Base-by-base conservation (phyloP, 2,113 vertebrate genomes). In the Beaufortia kweichowensis region DNA sequence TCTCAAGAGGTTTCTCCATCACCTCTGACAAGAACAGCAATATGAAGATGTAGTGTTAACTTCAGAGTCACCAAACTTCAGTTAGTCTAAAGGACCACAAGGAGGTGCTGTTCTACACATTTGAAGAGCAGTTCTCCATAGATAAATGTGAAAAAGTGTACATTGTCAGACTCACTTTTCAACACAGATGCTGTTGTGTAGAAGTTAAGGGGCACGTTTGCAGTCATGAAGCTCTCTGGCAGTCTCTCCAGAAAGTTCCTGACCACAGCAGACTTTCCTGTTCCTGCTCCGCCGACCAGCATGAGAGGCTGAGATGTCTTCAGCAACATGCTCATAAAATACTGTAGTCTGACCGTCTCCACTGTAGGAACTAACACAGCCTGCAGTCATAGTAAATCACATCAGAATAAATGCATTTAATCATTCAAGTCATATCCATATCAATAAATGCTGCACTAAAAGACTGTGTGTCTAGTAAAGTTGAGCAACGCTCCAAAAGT, bases 1-100 rank as follows among this genome's bases (percentile, higher is more conserved):
- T 95, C 87, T 94, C 91, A 71, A 93, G 85, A 2, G 82, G 83
- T 57, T 88, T 92, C 87, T 93, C 93, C 71, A 96, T 86, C 61
- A 89, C 84, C 31, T 79, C 94, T 96, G 71, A 84, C 73, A 77
- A 60, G 64, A 2, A 76, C 23, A 1, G 53, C 12, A 55, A 24
- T 3, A 56, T n/a, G 28, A 71, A 26, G 8, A 10, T 19, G 15
- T 55, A 17, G 1, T 21, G 31, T 23, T 53, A 17, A 4, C 14
- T 69, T 23, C 33, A 53, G 28, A 29, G 43, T 8, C 11, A 14
- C 3, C 9, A 6, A 6, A 53, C 26, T 21, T 29, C 24, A 71
- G 68, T 14, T 57, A 53, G 68, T 71, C 21, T 71, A 15, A 71
- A 46, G 15, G 43, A 8, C 75, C 69, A 78, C 70, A 35, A 74